These are phyloP conservation scores for Leucoptera coffeella DNA, from an alignment of 2,888 invertebrate species.

Conservation along the genomic window DNA sequence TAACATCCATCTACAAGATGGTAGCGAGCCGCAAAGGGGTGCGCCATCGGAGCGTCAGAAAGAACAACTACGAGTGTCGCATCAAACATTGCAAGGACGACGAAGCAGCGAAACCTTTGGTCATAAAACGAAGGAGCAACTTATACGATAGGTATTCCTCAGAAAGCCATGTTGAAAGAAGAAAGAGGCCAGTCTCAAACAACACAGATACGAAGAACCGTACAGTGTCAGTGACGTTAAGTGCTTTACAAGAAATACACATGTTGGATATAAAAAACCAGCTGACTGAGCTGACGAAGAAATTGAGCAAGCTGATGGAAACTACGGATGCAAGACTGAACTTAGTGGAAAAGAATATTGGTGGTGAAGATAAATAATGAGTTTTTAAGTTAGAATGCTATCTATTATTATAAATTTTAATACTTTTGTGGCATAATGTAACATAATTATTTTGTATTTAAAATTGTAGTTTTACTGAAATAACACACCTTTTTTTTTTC, in stretches of 20 bases:
- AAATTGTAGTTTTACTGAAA: too few species aligned
- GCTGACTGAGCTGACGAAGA: constrained; percentile 28
- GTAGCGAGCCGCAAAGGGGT: constrained; percentile 63
- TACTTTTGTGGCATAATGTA: too few species aligned
- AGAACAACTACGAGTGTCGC: constrained; percentile 36
- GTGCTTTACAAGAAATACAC: constrained; percentile 41
- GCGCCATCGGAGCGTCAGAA: constrained; percentile 47
- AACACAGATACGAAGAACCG: constrained; percentile 20
- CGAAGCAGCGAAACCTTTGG: constrained; percentile 16
- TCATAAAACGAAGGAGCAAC: constrained; percentile 38
- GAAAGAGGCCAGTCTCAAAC: constrained; percentile 24
- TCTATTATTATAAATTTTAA: too few species aligned
- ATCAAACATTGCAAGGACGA: constrained; percentile 21
- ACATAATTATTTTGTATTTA: too few species aligned
- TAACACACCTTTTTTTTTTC: too few species aligned
- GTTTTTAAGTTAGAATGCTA: neutral
- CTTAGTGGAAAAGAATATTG: constrained; percentile 22
- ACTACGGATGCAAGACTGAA: constrained; percentile 19
- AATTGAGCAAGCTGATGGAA: constrained; percentile 29
- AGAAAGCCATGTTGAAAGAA: constrained; percentile 34
- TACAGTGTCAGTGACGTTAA: constrained; percentile 28
- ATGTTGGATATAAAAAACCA: constrained; percentile 43
- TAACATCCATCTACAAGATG: constrained; percentile 66
- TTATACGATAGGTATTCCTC: constrained; percentile 33
- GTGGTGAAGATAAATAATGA: constrained; percentile 4